Evolutionary conservation across 2,888 invertebrate species (phyloP).

Genomic region (Drosophila mettleri): DNA sequence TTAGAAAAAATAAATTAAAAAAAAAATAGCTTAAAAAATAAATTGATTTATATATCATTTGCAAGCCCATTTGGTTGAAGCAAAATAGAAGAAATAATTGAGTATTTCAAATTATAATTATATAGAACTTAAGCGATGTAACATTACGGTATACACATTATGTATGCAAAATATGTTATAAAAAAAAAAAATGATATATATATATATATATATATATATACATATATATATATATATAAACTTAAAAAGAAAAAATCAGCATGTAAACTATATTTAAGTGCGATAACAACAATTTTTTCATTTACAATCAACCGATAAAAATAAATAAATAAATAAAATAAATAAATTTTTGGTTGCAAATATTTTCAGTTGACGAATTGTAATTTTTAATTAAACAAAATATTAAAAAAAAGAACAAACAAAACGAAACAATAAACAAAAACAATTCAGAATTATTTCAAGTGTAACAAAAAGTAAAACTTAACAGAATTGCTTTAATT

Average conservation of each 20-base stretch:
- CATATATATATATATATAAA: constrained; percentile 6
- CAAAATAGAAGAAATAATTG: constrained; percentile 26
- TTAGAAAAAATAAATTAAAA: constrained; percentile 45
- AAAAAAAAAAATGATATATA: constrained; percentile 47
- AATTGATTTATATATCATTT: constrained; percentile 50
- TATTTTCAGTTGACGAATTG: constrained; percentile 28
- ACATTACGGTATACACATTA: constrained; percentile 61
- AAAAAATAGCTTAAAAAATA: constrained; percentile 34
- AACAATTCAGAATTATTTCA: constrained; percentile 40
- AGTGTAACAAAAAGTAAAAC: constrained; percentile 44
- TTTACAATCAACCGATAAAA: constrained; percentile 43
- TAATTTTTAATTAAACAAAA: constrained; percentile 19
- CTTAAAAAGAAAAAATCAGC: constrained; percentile 28
- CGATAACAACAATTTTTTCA: constrained; percentile 45
- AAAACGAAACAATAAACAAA: constrained; percentile 38
- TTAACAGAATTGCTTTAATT: constrained; percentile 82
- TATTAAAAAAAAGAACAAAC: constrained; percentile 13
- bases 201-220: too few relatives aligned
- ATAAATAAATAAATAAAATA: constrained; percentile 8
- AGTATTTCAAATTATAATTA: constrained; percentile 50
- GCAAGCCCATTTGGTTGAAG: constrained; percentile 51
- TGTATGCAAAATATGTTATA: constrained; percentile 57
- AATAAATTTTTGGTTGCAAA: constrained; percentile 9
- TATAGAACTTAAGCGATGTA: constrained; percentile 62
- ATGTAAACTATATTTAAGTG: constrained; percentile 59